Evolutionary conservation across 2,113 vertebrate genomes (phyloP), one percentile per base, ranked within the genome.

Genomic region (Amphiprion percula): DNA sequence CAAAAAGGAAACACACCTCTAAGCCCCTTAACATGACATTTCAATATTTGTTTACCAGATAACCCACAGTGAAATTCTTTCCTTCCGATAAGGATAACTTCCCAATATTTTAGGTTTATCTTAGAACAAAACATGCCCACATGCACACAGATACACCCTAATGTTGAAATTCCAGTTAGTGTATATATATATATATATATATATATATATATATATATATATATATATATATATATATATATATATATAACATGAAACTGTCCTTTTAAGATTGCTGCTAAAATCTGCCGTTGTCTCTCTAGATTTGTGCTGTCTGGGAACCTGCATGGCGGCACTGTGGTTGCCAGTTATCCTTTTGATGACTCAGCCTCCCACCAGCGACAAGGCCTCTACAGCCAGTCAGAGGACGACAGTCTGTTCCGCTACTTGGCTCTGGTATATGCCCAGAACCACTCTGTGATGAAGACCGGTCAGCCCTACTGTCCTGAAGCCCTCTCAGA

Each of bases 301-400:
- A 97, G 97, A 88, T 99, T 99, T 79, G 96, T 99, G 60, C 95
- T 99, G 62, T 99, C 98, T 15, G 98, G 95, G 79, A 98, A 98
- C 88, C 94, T 99, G 28, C 98, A 99, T 0, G 98, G 98, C 2
- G 98, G 98, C 72, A 96, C 97, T 0, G 97, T 99, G 78, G 98
- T 99, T 47, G 98, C 98, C 83, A 99, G 98, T 91, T 99, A 99
- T 89, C 98, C 98, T 19, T 99, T 96, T 10, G 98, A 99, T 56
- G 97, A 99, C 92, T 97, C 97, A 6, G 84, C 90, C 33, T 62
- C 49, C 0, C 98, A 99, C 63, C 19, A 76, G 24, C 1, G 0
- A 4, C 82, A 91, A 37, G 96, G 96, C 37, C 46, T 90, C 68
- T 99, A 99, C 87, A 99, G 98, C 82, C 94, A 83, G 82, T 96